Evolutionary conservation across 2,113 vertebrate species (phyloP).

Genomic region (Cyphomyrus plagiostoma): DNA sequence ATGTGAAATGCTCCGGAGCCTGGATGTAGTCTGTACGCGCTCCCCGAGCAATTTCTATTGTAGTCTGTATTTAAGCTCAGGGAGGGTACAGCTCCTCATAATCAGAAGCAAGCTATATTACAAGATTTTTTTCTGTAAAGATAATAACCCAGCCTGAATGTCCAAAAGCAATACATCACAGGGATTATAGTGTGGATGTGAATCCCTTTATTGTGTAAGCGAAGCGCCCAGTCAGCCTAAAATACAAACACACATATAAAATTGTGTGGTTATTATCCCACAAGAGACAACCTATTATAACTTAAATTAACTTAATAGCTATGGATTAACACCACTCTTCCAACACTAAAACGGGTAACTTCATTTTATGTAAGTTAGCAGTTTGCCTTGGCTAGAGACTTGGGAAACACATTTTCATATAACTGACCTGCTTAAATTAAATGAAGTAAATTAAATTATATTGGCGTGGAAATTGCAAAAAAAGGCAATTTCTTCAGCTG

Average conservation of each 20-base stretch:
- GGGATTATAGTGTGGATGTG: neutral
- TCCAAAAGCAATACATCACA: neutral
- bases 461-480: neutral
- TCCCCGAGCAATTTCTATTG: neutral
- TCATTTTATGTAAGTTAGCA: neutral
- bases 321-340: neutral
- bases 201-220: neutral
- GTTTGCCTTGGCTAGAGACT: neutral
- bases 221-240: neutral
- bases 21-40: neutral
- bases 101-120: neutral
- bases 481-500: neutral
- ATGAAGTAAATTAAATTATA: neutral
- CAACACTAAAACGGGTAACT: neutral
- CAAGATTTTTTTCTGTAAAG: neutral
- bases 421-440: neutral
- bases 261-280: neutral
- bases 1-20: neutral
- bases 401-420: neutral
- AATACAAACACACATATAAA: neutral
- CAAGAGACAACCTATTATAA: neutral
- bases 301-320: neutral
- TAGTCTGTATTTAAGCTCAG: neutral
- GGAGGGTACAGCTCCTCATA: neutral
- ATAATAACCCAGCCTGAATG: neutral